Evolutionary conservation across 64 coral and sea anemone genomes (phyloP), one percentile per base, ranked within the genome.

Genomic region (Anthopleura sola): DNA sequence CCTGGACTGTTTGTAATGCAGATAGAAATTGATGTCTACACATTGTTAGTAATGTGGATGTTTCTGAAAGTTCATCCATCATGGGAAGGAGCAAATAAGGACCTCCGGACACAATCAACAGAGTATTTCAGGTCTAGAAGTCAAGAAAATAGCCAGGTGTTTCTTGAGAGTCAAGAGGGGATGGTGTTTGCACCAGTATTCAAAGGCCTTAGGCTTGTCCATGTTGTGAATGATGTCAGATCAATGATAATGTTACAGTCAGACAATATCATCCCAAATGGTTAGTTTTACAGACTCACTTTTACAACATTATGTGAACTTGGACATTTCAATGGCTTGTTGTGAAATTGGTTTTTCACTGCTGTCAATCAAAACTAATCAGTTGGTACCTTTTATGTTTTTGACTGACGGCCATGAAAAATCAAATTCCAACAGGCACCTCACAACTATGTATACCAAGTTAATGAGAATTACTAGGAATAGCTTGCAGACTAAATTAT

Each of bases 11-110:
- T 99, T 82, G 97, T 99, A 10, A 99, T 99, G 97, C 97, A 99
- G 29, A 99, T 99, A 48, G 97, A 99, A 88, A 92, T 99, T 19
- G 97, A 99, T 48, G 80, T 94, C 38, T 99, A 99, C 82, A 99
- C 94, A 49, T 87, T 99, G 31, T 82, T 91, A 37, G 93, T 94
- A 19, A 92, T 99, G 69, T 99, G 97, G 97, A 89, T 86, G 31
- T 99, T 82, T 84, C 36, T 94, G 36, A 94, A 94, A 60, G 92
- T 99, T 32, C 75, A 92, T 37, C 87, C 84, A 19, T 36, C 85
- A 14, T 99, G 93, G 84, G 44, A 37, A 36, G 97, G 92, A 76
- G 88, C 68, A 64, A 89, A 87, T n/a, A 95, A 94, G 90, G 90
- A 99, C 31, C 87, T 92, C 31, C 88, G 90, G 31, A n/a, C 87